Evolutionary conservation across 2,888 invertebrate genomes (phyloP), one percentile per base, ranked within the genome.

Genomic region (Rosalia funebris): DNA sequence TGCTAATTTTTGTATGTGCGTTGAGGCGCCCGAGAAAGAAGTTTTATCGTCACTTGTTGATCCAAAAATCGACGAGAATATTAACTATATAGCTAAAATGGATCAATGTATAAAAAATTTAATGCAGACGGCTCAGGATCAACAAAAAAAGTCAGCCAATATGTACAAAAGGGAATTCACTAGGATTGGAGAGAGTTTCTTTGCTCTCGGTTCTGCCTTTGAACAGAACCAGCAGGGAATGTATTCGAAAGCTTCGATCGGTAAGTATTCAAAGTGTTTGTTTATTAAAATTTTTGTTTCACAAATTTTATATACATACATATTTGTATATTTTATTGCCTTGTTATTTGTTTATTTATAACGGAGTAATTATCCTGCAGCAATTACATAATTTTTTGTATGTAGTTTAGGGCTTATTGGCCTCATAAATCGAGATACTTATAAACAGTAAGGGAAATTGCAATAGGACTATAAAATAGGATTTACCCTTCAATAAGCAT

Each of bases 91-190:
- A 42, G 89, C 87, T 72, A 89, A 88, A 68, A 89, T 98, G 87
- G 98, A 98, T 79, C 88, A 90, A 34, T 91, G 94, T 11, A 91
- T 96, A 0, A 93, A 94, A 79, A 88, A 89, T 70, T 84, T 98
- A 60, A 89, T 93, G 77, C 88, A 87, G 19, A 91, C 93, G 76
- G 89, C 92, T 57, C 82, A 89, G 50, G 94, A 95, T 74, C 95
- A 95, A 82, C 89, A 91, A 55, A 96, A 96, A 79, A 92, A 92
- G 75, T 91, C 92, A 79, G 89, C 91, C 77, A 91, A 89, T 11
- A 88, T 91, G 17, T 95, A 93, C 78, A 94, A 91, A 82, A 88
- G 92, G 73, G 98, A 99, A 77, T 96, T 91, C 79, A 91, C 92
- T 77, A 94, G 93, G 79, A 89, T 96, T 63, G 94, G 97, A 0